phyloP scores from a whole-genome alignment of 1,140 invertebrate genomes.

The Heliconius melpomene region DNA sequence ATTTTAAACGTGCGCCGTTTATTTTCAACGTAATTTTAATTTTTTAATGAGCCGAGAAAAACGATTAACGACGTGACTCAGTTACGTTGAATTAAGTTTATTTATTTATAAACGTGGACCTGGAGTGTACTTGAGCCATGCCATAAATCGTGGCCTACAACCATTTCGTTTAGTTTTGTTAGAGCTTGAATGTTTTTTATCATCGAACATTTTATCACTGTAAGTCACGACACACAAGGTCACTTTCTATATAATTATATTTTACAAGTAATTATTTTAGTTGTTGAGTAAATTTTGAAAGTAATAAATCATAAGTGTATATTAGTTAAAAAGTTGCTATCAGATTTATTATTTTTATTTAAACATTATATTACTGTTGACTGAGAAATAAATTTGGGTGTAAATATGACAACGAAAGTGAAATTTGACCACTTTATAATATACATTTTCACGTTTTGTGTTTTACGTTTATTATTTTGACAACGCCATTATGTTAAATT shows the following conservation, averaged over 20 bases:
- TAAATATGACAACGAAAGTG: conserved; percentile 3
- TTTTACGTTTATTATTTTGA: not conserved
- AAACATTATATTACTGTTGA: not conserved
- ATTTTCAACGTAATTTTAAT: conserved; percentile 15
- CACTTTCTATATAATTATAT: conserved; percentile 23
- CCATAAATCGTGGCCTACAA: conserved; percentile 37
- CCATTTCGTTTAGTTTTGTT: conserved; percentile 19
- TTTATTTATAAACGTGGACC: conserved; percentile 37
- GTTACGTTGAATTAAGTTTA: conserved; percentile 27
- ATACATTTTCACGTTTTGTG: not conserved
- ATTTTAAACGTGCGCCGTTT: conserved; percentile 6
- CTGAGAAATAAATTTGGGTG: not conserved
- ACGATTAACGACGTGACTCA: conserved; percentile 30
- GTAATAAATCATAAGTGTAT: not conserved
- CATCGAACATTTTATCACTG: conserved; percentile 35
- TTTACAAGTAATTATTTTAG: not conserved
- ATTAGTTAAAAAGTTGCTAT: conserved; percentile 7
- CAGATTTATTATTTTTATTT: conserved; percentile 25
- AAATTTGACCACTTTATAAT: conserved; percentile 7
- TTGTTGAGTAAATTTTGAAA: conserved; percentile 24
- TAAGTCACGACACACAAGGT: conserved; percentile 37
- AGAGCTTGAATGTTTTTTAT: conserved; percentile 34
- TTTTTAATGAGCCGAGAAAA: conserved; percentile 27
- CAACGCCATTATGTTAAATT: not conserved
- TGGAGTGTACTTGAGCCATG: conserved; percentile 34